Evolutionary conservation across 1,140 invertebrate genomes (phyloP), one percentile per base, ranked within the genome.

Genomic region (Bombus haemorrhoidalis): DNA sequence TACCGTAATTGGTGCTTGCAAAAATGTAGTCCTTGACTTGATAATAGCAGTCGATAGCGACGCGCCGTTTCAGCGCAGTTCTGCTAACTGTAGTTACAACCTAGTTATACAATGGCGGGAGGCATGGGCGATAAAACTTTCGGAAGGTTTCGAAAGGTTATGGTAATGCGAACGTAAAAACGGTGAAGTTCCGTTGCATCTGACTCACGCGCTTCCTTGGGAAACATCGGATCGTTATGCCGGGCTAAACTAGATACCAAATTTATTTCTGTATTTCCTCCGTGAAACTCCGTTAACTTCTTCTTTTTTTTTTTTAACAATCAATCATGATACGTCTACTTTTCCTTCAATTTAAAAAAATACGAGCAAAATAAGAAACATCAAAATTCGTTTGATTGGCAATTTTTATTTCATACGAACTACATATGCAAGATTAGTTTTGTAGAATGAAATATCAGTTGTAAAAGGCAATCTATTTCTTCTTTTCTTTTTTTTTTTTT

Each of bases 21-120:
- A 82, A 76, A 89, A 83, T 88, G 66, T 83, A 86, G 75, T 72
- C 81, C 66, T 89, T 75, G 68, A 81, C 57, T 75, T 47, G 68
- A 81, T 82, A 86, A 89, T 89, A 79, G 69, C 12, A 25, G 34
- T 69, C 68, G 74, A 88, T 83, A 79, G 57, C 66, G 53, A 15
- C 28, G 25, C 68, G 34, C 53, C 75, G 77, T 74, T 71, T 86
- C 34, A 66, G 5, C 85, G 62, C 53, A 74, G 71, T 64, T 89
- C 47, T 32, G 64, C 32, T 69, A 88, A 89, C 79, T 41, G 64
- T 77, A 86, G 80, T 86, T 83, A 71, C 59, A 86, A 86, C 85
- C 81, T 83, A 83, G 81, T 86, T 83, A 64, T 68, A 76, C 81
- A 66, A 76, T 34, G n/a, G 59, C 47, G 72, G 62, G 28, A 71